These are phyloP conservation scores for Apantesis nais DNA, from an alignment of 2,888 invertebrate species.

Conservation along the genomic window DNA sequence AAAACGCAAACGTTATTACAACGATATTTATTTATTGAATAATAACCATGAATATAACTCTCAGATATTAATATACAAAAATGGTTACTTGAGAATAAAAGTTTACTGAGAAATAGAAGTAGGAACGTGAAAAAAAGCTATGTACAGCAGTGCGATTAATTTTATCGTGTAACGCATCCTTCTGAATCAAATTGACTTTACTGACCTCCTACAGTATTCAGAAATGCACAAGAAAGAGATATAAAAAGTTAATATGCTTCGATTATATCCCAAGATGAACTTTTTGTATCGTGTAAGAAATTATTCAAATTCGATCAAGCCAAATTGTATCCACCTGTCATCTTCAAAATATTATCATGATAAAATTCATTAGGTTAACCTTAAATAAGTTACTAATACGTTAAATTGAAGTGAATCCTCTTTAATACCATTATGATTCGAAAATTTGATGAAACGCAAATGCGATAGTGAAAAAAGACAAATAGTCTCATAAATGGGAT, in stretches of 20 bases:
- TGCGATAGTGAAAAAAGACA: too few relatives aligned
- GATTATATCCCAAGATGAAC: not conserved
- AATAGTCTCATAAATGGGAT: too few relatives aligned
- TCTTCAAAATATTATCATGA: not conserved
- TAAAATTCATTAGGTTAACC: not conserved
- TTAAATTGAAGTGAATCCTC: too few relatives aligned
- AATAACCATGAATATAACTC: too few relatives aligned
- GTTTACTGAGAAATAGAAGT: not conserved
- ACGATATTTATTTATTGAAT: too few relatives aligned
- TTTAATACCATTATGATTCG: too few relatives aligned
- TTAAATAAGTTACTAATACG: too few relatives aligned
- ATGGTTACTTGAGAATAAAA: too few relatives aligned
- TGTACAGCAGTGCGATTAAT: constrained; percentile 4
- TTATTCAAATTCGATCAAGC: too few relatives aligned
- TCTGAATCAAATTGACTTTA: not conserved
- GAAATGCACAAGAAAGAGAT: constrained; percentile 4
- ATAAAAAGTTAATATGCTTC: not conserved
- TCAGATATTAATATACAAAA: too few relatives aligned
- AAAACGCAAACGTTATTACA: not conserved
- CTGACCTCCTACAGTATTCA: constrained; percentile 10
- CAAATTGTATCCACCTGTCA: not conserved
- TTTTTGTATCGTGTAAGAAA: too few relatives aligned
- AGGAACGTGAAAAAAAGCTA: not conserved
- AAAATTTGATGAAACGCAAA: too few relatives aligned
- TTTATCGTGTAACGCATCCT: not conserved